A percentile compares a stretch with the other conserved stretches of the same genome.
Conservation (phyloP, 2,797 vertebrate genomes). For the Notolabrus celidotus region DNA sequence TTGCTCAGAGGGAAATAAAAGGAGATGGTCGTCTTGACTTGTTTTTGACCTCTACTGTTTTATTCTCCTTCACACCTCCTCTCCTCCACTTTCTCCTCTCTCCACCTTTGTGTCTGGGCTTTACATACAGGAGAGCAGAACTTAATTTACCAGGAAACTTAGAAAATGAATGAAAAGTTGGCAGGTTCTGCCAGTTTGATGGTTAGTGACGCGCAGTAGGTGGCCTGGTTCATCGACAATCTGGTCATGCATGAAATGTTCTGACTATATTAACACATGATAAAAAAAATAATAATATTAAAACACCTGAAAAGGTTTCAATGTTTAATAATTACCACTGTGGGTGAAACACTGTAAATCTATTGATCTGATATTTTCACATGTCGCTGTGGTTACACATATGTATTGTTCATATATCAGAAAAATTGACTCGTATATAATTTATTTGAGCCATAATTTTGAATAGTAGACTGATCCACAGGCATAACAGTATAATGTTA, state of each 20-base stretch:
- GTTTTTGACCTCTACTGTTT: slow-evolving; percentile 46
- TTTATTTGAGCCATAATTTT: no score
- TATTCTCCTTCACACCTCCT: not conserved
- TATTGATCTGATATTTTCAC: no score
- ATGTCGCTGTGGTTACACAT: no score
- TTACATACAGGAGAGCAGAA: slow-evolving; percentile 36
- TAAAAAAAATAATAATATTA: not conserved
- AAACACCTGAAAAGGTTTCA: not conserved
- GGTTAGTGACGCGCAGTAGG: not conserved
- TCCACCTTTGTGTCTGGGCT: slow-evolving; percentile 18
- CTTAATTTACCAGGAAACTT: slow-evolving; percentile 31
- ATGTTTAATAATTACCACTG: no score
- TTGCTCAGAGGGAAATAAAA: slow-evolving; percentile 50
- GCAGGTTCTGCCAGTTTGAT: slow-evolving; percentile 29
- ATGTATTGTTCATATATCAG: no score
- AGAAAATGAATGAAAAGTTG: slow-evolving; percentile 19
- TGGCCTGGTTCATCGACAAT: not conserved
- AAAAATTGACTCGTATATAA: no score
- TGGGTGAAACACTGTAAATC: no score
- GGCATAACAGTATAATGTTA: no score
- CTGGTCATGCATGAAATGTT: not conserved
- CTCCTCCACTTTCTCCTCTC: slow-evolving; percentile 25
- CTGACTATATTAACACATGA: not conserved
- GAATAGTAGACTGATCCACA: no score
- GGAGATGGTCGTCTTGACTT: slow-evolving; percentile 50